Evolutionary conservation across 2,888 invertebrate genomes (phyloP), one percentile per base, ranked within the genome.

Genomic region (Rotaria socialis): DNA sequence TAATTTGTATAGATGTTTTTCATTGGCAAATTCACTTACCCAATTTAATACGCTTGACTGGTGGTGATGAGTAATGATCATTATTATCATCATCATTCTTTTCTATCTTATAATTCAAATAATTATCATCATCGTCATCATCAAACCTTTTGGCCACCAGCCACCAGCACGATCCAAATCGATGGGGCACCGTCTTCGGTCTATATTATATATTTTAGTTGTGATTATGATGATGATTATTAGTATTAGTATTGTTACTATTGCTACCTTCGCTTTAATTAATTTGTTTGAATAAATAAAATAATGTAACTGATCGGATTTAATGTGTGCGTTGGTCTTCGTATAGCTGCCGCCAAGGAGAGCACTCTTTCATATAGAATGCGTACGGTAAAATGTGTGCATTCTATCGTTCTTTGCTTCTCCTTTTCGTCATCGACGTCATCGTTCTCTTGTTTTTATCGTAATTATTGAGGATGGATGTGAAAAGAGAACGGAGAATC

Each of bases 121-220:
- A 67, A 67, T 67, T 14, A 50, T 50, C 67, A 67, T 67, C 67
- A 67, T 67, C 58, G 27, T 27, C 67, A 67, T 67, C 67, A 67
- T 41, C 35, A 67, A 7, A 35, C 27, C 35, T 16, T 16, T 67
- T 19, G 67, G 67, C 67, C 35, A 67, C 14, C 67, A 67, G 67
- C 67, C 67, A 67, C 67, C 67, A 67, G 35, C 14, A 27, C 35
- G 67, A 27, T 67, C 67, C 67, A 67, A 67, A 67, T 19, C 35
- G 35, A 67, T 6, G 35, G 67, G 67, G 35, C 19, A 67, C 35
- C 67, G 67, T 67, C 14, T 67, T 67, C 67, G 19, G 27, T 16
- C 19, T 67, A 19, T 67, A 19, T 27, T 16, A 7, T 67, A 27
- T 19, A 67, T 8, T 67, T 19, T 1, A 27, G 6, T 35, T 67